phyloP scores from a whole-genome alignment of 2,888 invertebrate species.

The Colostygia pectinataria region DNA sequence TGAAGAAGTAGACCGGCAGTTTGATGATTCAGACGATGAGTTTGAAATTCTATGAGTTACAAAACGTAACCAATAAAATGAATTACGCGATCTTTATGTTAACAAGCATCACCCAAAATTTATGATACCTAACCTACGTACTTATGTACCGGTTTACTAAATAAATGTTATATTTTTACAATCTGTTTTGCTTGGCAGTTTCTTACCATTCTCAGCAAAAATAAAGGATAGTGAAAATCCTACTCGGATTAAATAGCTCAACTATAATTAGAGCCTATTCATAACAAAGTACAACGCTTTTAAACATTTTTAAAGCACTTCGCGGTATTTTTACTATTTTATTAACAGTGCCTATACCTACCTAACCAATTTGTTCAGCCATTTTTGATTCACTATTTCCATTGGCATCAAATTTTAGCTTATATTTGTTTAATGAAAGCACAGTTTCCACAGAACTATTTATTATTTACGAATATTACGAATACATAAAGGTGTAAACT shows the following conservation, averaged over 20 bases:
- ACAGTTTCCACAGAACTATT: constrained; percentile 27
- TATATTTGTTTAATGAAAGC: constrained; percentile 2
- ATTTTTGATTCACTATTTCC: no score
- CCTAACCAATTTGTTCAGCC: no score
- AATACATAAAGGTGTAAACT: constrained; percentile 26
- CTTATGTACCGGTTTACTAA: constrained; percentile 27
- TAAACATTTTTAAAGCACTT: no score
- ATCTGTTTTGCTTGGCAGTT: constrained; percentile 12
- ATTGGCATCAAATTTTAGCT: no score
- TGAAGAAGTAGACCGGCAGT: constrained; percentile 84
- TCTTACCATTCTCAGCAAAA: background rate
- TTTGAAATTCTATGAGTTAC: constrained; percentile 88
- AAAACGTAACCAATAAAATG: constrained; percentile 5
- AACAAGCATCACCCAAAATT: background rate
- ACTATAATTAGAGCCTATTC: no score
- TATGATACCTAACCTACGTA: constrained; percentile 28
- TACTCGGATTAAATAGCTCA: no score
- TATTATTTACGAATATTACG: constrained; percentile 32
- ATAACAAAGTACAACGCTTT: no score
- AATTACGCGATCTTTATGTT: background rate
- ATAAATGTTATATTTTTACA: constrained; percentile 32
- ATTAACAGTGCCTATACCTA: no score
- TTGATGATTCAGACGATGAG: constrained; percentile 91
- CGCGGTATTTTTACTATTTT: no score
- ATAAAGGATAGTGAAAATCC: no score